Base-by-base conservation (phyloP, 2,888 invertebrate genomes). In the Drosophila conformis region DNA sequence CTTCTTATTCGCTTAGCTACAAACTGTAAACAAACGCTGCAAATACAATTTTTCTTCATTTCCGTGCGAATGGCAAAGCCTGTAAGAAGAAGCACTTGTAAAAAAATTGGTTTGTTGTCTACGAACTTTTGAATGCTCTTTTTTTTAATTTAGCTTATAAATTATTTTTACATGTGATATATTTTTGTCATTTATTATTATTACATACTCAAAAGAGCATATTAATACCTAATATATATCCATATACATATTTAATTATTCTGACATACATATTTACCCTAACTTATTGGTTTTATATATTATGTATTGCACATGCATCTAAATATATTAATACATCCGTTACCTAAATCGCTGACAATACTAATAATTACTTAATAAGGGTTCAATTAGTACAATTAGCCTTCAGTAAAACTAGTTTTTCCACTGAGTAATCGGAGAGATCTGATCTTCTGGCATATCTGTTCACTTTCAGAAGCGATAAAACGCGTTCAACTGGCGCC, bases 351-450 rank as follows among this genome's bases (percentile, higher is more conserved):
- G 10, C 29, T 29, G 1, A 11, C n/a, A 29, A n/a, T 29, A 11
- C 6, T 11, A 51, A n/a, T 51, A n/a, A 51, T n/a, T 51, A 51
- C 11, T 11, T 51, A 51, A 29, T 51, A n/a, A n/a, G 18, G 21
- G 10, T 11, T 53, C 5, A 53, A 40, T 29, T 29, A 18, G 48
- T 52, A 35, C 18, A 49, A 61, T 78, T 78, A 36, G 73, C 62
- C 21, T 82, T 82, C 1, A 82, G 68, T 68, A 82, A 35, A 31
- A 68, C n/a, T n/a, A 78, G 51, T 58, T 73, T 68, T 51, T 82
- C 82, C 18, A 69, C 48, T 18, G 59, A 40, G 51, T 63, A 65
- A 48, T 66, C 79, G 1, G 36, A 52, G 15, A 31, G 59, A 35
- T 78, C 57, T 3, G 61, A 13, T 27, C 59, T 48, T 56, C 36